Percentiles rank a stretch among this genome's conserved stretches.
phyloP scores from a whole-genome alignment of 1,140 invertebrate genomes.

The Zaprionus taronus region DNA sequence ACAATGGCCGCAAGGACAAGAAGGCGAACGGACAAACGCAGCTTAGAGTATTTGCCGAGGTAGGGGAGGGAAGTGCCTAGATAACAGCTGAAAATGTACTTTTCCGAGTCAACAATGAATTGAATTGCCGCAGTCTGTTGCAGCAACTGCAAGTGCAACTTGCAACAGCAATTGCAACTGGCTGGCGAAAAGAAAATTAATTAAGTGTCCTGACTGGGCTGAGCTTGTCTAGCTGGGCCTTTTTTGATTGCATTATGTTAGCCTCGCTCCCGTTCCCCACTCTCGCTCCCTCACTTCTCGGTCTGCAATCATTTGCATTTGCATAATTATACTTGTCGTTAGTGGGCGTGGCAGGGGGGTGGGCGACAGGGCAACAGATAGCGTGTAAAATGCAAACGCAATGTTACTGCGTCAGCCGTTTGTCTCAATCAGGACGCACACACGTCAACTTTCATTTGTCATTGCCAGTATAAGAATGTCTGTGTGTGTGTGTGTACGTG shows the following conservation, averaged over 20 bases:
- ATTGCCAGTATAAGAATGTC: slow-evolving; percentile 44
- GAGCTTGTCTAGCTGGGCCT: slow-evolving; percentile 39
- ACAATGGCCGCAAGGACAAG: slow-evolving; percentile 35
- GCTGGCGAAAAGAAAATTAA: slow-evolving; percentile 73
- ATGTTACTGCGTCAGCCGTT: slow-evolving; percentile 43
- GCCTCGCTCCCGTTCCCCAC: background rate
- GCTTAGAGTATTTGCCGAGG: slow-evolving; percentile 46
- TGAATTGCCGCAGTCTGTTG: slow-evolving; percentile 48
- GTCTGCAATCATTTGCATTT: slow-evolving; percentile 44
- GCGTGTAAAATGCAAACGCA: slow-evolving; percentile 8
- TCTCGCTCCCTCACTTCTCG: background rate
- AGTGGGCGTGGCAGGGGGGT: slow-evolving; percentile 4
- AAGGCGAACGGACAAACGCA: slow-evolving; percentile 21
- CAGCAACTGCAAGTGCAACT: background rate
- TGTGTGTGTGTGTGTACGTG: slow-evolving; percentile 27
- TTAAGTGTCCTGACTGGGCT: slow-evolving; percentile 51
- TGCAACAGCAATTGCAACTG: slow-evolving; percentile 49
- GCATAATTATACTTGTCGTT: slow-evolving; percentile 33
- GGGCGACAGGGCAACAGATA: slow-evolving; percentile 7
- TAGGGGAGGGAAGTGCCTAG: background rate
- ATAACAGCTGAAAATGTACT: slow-evolving; percentile 46
- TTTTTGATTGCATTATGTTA: slow-evolving; percentile 66
- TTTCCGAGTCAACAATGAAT: slow-evolving; percentile 73
- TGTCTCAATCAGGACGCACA: slow-evolving; percentile 67
- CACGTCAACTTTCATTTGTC: slow-evolving; percentile 78